Base-by-base conservation (phyloP, 2,888 invertebrate species). In the Macaria notata region DNA sequence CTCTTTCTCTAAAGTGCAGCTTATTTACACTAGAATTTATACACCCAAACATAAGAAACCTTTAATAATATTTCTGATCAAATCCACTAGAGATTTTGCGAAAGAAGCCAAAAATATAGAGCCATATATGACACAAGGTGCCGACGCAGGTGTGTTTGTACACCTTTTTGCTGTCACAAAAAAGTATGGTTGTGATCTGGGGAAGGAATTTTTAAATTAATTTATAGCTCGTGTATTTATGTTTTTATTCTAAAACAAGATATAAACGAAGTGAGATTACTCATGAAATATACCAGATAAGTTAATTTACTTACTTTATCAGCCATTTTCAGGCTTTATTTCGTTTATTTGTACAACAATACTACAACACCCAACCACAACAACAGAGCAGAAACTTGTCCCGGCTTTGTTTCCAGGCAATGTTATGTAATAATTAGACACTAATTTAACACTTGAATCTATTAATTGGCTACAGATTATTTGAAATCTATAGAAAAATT, bases 81-180 rank as follows among this genome's bases (percentile, higher is more conserved):
- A 62, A 47, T 52, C 49, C 64, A 69, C 67, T 68, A 38, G n/a
- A 49, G 68, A 72, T 73, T 75, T 73, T 61, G 52, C 49, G 50
- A 64, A 59, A 62, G 64, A 70, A 64, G 68, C 63, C 73, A 79
- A 72, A 68, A 33, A n/a, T 31, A 68, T 65, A 68, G 69, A 73
- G 41, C 41, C 41, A 8, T 41, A 8, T 41, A 55, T 51, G 61
- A 64, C 70, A 69, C 39, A 51, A 64, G 64, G 62, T 59, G 54
- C 51, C 19, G 31, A 51, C 62, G 57, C 70, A 73, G 72, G 67
- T 73, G 72, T 48, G 55, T 68, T 71, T 63, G 57, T 7, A 31
- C 43, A 46, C 55, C 57, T 61, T 63, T 60, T 55, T 56, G 53
- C 46, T 53, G 46, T 41, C 39, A 41, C 46, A 33, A 53, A 51